Evolutionary conservation across 1,140 invertebrate species (phyloP), one percentile per base, ranked within the genome.

Genomic region (Formica selysi): DNA sequence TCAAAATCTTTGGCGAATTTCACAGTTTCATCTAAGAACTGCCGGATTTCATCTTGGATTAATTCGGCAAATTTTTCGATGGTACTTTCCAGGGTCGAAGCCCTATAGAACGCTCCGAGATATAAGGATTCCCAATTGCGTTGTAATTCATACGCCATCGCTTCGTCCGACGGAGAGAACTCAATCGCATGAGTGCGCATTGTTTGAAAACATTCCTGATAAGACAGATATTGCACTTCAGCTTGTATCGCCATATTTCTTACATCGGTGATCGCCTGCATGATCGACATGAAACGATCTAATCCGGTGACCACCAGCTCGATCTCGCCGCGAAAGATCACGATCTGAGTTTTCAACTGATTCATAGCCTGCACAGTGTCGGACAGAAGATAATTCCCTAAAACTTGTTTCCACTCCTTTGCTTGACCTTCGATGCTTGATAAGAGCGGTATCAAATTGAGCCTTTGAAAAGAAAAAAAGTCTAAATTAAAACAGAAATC

Each of bases 281-380:
- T 97, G 0, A 99, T 97, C 90, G 96, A 95, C 95, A 98, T 99
- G 89, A 99, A 97, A 85, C 98, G 96, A 76, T 98, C 97, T 13
- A 98, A 94, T 22, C 97, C 96, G 86, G 96, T 97, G 13, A 98
- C 97, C 48, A 97, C 96, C 90, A 96, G 95, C 87, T 97, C 96
- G 22, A 98, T 95, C 83, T 97, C 96, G 74, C 90, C 95, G 44
- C 95, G 95, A 7, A 97, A 96, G 32, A 93, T 93, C 26, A 96
- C 95, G 32, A 97, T 97, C 91, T 96, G 96, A 73, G 94, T 94
- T 81, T 96, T 95, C 86, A 98, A 95, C 41, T 96, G 94, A 22
- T 95, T 92, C 97, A 98, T 98, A 80, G 95, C 96, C 70, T 96
- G 91, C 62, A 95, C 94, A 0, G 96, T 97, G 73, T 96, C 95